These are phyloP conservation scores for Aethes cnicana DNA, from an alignment of 2,888 invertebrate species.

Conservation along the genomic window DNA sequence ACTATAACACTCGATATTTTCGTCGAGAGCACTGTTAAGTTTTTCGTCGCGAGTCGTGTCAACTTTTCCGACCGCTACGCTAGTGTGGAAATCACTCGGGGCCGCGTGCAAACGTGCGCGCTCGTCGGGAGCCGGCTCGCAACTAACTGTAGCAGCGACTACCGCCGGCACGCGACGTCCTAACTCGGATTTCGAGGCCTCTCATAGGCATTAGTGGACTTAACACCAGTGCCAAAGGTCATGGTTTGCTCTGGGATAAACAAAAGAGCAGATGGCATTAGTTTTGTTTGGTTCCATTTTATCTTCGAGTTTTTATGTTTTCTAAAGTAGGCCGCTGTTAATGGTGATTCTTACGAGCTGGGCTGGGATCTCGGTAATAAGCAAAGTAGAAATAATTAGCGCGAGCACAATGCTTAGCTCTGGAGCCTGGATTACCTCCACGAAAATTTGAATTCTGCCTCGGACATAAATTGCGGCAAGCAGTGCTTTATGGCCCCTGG, in stretches of 20 bases:
- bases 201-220: constrained; percentile 57
- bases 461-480: constrained; percentile 24
- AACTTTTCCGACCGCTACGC: constrained; percentile 51
- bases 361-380: constrained; percentile 9
- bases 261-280: constrained; percentile 40
- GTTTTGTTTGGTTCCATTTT: constrained; percentile 27
- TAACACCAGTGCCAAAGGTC: constrained; percentile 64
- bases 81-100: constrained; percentile 33
- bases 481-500: constrained; percentile 26
- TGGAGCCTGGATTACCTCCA: constrained; percentile 17
- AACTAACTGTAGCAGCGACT: constrained; percentile 55
- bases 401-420: constrained; percentile 7
- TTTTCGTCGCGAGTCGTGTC: constrained; percentile 13
- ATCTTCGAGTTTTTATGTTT: neutral
- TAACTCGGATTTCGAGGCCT: constrained; percentile 68
- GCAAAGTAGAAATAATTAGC: constrained; percentile 12
- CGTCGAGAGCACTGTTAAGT: constrained; percentile 38
- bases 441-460: constrained; percentile 18
- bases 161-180: constrained; percentile 46
- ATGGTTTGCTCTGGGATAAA: constrained; percentile 50
- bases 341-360: neutral
- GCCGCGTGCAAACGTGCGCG: constrained; percentile 49
- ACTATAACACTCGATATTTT: constrained; percentile 29
- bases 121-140: constrained; percentile 60
- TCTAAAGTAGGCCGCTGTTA: constrained; percentile 14